These are phyloP conservation scores for Melanaphis sacchari DNA, from an alignment of 1,140 invertebrate genomes.

Conservation along the genomic window DNA sequence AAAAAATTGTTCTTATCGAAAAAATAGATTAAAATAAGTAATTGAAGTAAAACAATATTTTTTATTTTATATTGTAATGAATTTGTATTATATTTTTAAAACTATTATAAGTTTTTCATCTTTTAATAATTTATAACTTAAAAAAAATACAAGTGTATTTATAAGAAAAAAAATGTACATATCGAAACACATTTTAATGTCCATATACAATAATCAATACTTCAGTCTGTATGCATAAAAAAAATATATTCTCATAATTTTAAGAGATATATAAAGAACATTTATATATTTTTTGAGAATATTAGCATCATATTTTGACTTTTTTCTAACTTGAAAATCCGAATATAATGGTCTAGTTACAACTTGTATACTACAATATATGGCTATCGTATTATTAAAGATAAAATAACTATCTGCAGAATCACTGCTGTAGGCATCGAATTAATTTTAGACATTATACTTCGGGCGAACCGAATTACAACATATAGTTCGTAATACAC, in stretches of 20 bases:
- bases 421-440: not conserved
- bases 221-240: not conserved
- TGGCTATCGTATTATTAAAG: not conserved
- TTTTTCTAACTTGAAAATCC: not conserved
- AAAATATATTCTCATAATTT: not conserved
- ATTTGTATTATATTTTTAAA: not conserved
- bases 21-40: too few species aligned
- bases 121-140: not conserved
- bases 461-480: not conserved
- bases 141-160: not conserved
- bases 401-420: not conserved
- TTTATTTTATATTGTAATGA: not conserved
- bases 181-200: not conserved
- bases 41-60: not conserved
- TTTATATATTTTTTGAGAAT: not conserved
- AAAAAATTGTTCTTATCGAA: not conserved
- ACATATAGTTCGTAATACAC: not conserved
- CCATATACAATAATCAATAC: not conserved
- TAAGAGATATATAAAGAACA: too few species aligned
- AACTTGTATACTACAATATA: not conserved
- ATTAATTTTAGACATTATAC: not conserved
- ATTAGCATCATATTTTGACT: not conserved
- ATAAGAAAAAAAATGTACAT: not conserved
- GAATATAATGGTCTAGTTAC: not conserved
- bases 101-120: not conserved